Conservation (phyloP, 37 sponge, comb jelly and placozoan species). For the Eunapius fragilis region DNA sequence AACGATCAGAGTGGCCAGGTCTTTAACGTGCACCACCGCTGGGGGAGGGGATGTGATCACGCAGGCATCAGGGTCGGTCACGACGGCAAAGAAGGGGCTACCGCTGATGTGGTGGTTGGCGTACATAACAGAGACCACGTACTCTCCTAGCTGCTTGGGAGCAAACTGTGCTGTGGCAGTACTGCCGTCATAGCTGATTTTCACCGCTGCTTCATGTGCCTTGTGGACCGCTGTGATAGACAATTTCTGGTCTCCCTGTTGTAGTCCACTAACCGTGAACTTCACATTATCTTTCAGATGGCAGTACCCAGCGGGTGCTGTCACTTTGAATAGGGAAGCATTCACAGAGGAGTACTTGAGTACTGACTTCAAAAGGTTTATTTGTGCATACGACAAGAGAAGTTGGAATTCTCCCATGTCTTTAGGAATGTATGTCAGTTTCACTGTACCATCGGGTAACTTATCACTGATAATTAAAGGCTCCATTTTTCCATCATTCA, state of each 20-base stretch:
- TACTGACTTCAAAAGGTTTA: conserved; percentile 35
- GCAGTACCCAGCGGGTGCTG: conserved; percentile 51
- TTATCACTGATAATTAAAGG: not conserved
- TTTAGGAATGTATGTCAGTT: conserved; percentile 30
- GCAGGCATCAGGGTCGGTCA: conserved; percentile 62
- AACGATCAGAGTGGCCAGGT: conserved; percentile 34
- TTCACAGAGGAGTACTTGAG: conserved; percentile 53
- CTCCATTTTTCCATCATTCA: conserved; percentile 17
- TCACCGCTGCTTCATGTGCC: conserved; percentile 57
- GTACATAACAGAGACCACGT: conserved; percentile 54
- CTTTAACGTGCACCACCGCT: conserved; percentile 31
- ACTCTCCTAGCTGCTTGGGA: conserved; percentile 67
- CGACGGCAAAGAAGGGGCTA: conserved; percentile 65
- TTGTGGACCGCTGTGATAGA: conserved; percentile 46
- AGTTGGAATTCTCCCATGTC: conserved; percentile 54
- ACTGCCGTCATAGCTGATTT: conserved; percentile 33
- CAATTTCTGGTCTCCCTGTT: conserved; percentile 26
- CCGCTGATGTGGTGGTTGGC: conserved; percentile 64
- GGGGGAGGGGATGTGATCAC: conserved; percentile 31
- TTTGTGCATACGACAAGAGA: conserved; percentile 36
- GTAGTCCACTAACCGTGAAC: conserved; percentile 66
- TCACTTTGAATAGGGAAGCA: conserved; percentile 46
- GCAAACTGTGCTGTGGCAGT: conserved; percentile 48
- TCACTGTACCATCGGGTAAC: conserved; percentile 17
- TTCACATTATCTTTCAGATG: conserved; percentile 59